Conservation (phyloP, 2,113 vertebrate species). For the Protobothrops mucrosquamatus region DNA sequence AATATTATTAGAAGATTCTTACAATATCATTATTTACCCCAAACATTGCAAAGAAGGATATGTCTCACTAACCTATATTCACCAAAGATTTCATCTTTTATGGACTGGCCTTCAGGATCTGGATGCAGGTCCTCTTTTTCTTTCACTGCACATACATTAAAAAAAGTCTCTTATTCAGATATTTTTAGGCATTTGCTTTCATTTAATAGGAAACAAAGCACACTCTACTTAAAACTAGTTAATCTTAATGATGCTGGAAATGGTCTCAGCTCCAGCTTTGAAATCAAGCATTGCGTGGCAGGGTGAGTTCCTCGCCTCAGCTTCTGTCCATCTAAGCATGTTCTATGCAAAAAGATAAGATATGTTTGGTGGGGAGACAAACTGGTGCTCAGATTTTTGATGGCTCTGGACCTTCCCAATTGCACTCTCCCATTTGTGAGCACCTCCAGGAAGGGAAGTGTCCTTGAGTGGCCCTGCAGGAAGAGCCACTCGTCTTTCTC, state of each 20-base stretch:
- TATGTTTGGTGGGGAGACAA: neutral
- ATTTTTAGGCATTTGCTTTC: neutral
- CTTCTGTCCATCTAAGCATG: neutral
- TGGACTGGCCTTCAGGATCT: slow-evolving; percentile 90
- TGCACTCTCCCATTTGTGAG: neutral
- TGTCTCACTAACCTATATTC: slow-evolving; percentile 88
- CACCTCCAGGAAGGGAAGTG: neutral
- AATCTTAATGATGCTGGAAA: neutral
- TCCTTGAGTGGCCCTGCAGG: neutral
- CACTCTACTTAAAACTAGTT: neutral
- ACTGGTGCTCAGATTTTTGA: neutral
- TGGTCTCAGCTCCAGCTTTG: neutral
- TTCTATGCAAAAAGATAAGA: neutral
- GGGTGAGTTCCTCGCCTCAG: neutral
- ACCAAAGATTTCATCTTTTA: slow-evolving; percentile 95
- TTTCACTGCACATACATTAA: slow-evolving; percentile 79
- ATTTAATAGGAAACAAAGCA: neutral
- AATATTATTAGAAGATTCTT: slow-evolving; percentile 42
- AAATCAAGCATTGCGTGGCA: neutral
- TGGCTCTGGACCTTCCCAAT: neutral
- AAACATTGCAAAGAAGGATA: slow-evolving; percentile 36
- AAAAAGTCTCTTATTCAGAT: slow-evolving; percentile 31
- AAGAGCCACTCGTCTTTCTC: neutral
- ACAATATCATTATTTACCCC: slow-evolving; percentile 25
- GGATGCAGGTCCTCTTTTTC: slow-evolving; percentile 97